Base-by-base conservation (phyloP, 2,797 vertebrate genomes). In the Potorous gilbertii region DNA sequence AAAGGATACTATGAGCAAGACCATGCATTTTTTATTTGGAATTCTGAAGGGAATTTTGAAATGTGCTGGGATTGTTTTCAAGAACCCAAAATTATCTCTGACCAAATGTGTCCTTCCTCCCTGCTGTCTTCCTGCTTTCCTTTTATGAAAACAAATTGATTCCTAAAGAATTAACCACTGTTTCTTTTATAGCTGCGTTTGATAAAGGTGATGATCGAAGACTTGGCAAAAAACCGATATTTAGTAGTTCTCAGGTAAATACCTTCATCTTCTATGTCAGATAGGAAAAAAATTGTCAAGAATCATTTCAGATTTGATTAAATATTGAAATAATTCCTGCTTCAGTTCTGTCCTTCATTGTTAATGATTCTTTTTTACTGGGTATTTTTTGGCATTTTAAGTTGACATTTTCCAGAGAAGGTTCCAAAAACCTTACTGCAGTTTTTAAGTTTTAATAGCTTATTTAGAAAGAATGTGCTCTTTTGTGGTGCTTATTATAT, bases 201-300 rank as follows among this genome's bases (percentile, higher is more conserved):
- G 99, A 99, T 98, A 99, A 99, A 98, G 99, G 99, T 93, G 99
- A 99, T 99, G 99, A 99, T 98, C 98, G 99, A 98, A 99, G 99
- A 98, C 99, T 99, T 97, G 98, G 98, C 96, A 99, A 99, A 99
- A 99, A 99, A 97, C 99, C 99, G 87, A 97, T 99, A 94, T 99
- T 99, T 98, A 99, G 98, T 96, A 99, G 99, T 98, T 99, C 99
- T 97, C 99, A 99, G 99, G 99, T 99, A 99, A 99, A 96, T 56
- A 34, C 91, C 96, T 81, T 46, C 62, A 93, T 54, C 29, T 92
- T 95, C 95, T 0, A 90, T 55, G 91, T 93, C 40, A 56, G 96
- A 97, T 90, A 52, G 55, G 92, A 96, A 92, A 96, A 96, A 46
- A 29, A 62, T 56, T 54, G 3, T 90, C 92, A 96, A 96, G 18